A percentile compares a stretch with the other conserved stretches of the same genome.
These are phyloP conservation scores for Brachymystax lenok DNA, from an alignment of 2,797 vertebrate species.

Conservation along the genomic window DNA sequence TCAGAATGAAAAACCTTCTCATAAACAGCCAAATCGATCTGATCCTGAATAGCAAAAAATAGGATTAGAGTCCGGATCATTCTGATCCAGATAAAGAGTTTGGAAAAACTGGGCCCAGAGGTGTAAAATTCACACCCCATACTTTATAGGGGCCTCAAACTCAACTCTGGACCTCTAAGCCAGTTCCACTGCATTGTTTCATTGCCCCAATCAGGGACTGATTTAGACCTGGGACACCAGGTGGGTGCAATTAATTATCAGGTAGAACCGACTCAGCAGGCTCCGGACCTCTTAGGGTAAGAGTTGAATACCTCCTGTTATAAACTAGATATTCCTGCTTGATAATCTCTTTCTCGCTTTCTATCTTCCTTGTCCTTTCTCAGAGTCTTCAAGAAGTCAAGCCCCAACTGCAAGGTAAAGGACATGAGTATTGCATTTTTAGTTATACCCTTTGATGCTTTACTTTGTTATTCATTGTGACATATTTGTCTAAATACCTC, in stretches of 20 bases:
- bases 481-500: not conserved
- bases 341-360: not conserved
- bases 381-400: constrained; percentile 96
- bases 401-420: constrained; percentile 88
- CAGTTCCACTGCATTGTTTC: no score
- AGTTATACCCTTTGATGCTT: not conserved
- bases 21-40: no score
- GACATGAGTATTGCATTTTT: not conserved
- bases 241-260: no score
- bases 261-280: no score
- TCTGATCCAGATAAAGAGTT: no score
- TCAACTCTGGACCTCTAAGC: no score
- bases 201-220: no score
- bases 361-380: constrained; percentile 1
- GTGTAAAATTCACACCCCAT: not conserved
- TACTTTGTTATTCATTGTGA: not conserved
- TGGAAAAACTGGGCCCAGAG: not conserved
- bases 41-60: no score
- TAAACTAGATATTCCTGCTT: not conserved
- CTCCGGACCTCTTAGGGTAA: no score
- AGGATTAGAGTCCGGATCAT: no score
- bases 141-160: not conserved
- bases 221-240: no score
- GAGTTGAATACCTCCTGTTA: not conserved
- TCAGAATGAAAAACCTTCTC: no score